Evolutionary conservation across 2,888 invertebrate species (phyloP), one percentile per base, ranked within the genome.

Genomic region (Sinotaia quadrata): DNA sequence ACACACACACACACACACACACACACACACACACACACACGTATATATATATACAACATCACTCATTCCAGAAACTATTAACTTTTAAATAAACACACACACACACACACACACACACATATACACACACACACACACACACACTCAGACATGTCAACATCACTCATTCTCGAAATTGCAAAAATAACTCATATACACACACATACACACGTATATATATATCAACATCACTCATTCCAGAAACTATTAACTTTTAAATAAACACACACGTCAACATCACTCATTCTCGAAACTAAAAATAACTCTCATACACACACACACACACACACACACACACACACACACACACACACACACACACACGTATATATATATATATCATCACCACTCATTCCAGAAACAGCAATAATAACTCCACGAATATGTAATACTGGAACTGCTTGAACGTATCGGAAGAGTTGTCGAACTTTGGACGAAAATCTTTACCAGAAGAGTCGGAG

Each of bases 241-340:
- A 18, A 49, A 49, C n/a, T n/a, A n/a, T 44, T n/a, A 44, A 44
- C 21, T 44, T n/a, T 21, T n/a, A 44, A 44, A 44, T 18, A 18
- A 44, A 4, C 18, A 21, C 18, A 44, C 18, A 44, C 44, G 5
- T 44, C 18, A 21, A 18, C 21, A 21, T 2, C 18, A 3, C 44
- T n/a, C 21, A 44, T 18, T 24, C 49, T 24, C 49, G 21, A 5
- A n/a, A 21, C 51, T 10, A 21, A 51, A 21, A 51, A 21, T 4
- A 21, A 51, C 51, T 12, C 51, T 24, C 15, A 51, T 27, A 51
- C 51, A 51, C 51, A 51, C 51, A 51, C 51, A 10, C 21, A 51
- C 51, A 51, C 51, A 51, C 51, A 51, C 51, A 51, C 21, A 51
- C 51, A 51, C 51, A 51, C 51, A 51, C 51, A 51, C 51, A 51